Conservation (phyloP, 2,888 invertebrate genomes). For the Ophion slaviceki region DNA sequence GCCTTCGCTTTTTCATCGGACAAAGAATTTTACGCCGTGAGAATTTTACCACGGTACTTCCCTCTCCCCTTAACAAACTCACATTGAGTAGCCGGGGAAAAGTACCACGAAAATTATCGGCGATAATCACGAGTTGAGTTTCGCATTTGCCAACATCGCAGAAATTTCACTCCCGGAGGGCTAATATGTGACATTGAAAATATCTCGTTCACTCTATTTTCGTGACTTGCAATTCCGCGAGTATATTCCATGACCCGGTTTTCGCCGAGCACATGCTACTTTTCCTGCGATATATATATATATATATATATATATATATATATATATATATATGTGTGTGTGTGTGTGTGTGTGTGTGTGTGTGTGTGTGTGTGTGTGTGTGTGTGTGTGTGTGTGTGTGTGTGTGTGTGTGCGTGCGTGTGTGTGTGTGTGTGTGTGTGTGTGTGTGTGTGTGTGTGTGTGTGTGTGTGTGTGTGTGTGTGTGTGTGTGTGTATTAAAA, state of each 20-base stretch:
- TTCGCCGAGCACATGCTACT: neutral
- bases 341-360: neutral
- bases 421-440: too few species aligned
- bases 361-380: neutral
- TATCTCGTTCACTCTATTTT: constrained; percentile 23
- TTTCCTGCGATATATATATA: constrained; percentile 6
- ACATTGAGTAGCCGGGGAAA: neutral
- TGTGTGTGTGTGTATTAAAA: neutral
- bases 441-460: too few species aligned
- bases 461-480: neutral
- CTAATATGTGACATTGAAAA: constrained; percentile 22
- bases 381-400: neutral
- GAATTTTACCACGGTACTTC: neutral
- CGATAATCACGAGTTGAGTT: constrained; percentile 13
- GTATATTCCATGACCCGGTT: constrained; percentile 32
- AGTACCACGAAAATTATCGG: neutral
- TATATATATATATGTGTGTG: neutral
- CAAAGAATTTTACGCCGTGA: neutral
- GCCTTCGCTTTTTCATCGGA: neutral
- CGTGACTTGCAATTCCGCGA: constrained; percentile 12
- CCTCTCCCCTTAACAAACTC: neutral
- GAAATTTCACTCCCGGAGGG: constrained; percentile 24
- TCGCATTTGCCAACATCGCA: constrained; percentile 27
- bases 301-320: too few species aligned
- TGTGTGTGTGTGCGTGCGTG: too few species aligned